Base-by-base conservation (phyloP, 2,888 invertebrate genomes). In the Coleophora deauratella region DNA sequence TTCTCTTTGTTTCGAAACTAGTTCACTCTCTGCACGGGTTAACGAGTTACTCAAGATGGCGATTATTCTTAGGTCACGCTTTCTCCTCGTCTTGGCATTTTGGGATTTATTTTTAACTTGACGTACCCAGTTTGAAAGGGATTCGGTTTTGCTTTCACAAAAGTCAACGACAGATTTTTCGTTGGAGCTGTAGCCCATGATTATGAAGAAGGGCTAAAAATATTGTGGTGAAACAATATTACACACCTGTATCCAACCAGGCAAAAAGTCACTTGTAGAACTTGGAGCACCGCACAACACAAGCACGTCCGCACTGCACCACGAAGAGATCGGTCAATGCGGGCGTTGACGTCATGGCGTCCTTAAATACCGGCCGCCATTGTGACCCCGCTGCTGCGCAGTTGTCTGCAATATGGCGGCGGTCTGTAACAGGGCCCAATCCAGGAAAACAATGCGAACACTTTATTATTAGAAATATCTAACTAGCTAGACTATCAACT, bases 31-130 rank as follows among this genome's bases (percentile, higher is more conserved):
- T 2, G 91, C 91, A 50, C 86, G 87, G 47, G 63, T 64, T 41
- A 91, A 68, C 33, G 91, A 88, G 61, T 82, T 79, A 52, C 88
- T 85, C 62, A 91, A 81, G 58, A 91, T 87, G 54, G 91, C 91
- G 70, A 91, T 89, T 54, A 90, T 77, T 54, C 90, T 86, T 49
- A 90, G 72, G 68, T 91, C 87, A 57, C 88, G 88, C 54, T 86
- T 88, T 61, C 82, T 87, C 73, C 81, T 87, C 59, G 84, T 81
- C 69, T 87, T 87, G 56, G 86, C 87, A 57, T 71, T 81, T 50
- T 73, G 60, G 62, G 89, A 89, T 81, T 91, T 91, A 66, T 71
- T 78, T 74, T 88, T 88, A 55, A 91, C 87, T 81, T 87, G 82
- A 45, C 80, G 86, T 62, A 91, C 91, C 91, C 91, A 91, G 55